These are phyloP conservation scores for Aphelenchoides besseyi DNA, from an alignment of 1,140 invertebrate species.

Conservation along the genomic window DNA sequence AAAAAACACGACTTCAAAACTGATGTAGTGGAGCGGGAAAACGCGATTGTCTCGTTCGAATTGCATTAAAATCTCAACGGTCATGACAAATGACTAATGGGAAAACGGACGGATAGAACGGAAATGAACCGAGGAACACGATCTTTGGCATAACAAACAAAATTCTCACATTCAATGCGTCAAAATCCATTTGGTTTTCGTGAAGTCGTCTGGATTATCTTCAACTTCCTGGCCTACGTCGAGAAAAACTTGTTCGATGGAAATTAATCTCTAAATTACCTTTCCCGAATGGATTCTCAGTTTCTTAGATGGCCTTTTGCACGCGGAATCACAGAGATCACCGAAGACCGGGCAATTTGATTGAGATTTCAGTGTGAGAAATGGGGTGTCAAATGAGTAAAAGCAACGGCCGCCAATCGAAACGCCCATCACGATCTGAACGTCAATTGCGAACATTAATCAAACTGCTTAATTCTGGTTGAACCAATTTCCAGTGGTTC, in stretches of 20 bases:
- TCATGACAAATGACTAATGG: neutral
- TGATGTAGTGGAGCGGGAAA: too few species aligned
- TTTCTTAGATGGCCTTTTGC: neutral
- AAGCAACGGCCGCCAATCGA: neutral
- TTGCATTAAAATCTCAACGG: neutral
- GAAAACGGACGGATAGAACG: neutral
- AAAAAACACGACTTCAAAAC: neutral
- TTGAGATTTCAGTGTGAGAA: neutral
- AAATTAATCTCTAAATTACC: neutral
- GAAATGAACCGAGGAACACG: too few species aligned
- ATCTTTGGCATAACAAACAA: too few species aligned
- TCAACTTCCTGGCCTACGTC: neutral
- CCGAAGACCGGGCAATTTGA: neutral
- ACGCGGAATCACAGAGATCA: neutral
- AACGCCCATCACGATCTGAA: too few species aligned
- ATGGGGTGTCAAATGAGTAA: neutral
- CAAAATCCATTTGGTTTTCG: neutral
- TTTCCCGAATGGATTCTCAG: neutral
- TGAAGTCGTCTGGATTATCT: neutral
- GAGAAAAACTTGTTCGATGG: neutral
- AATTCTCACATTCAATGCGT: neutral
- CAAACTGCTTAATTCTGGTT: too few species aligned
- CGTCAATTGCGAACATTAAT: too few species aligned
- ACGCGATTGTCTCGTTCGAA: neutral
- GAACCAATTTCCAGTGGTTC: too few species aligned